A percentile compares a stretch with the other conserved stretches of the same genome.
Conservation (phyloP, 2,113 vertebrate species). For the Aramus guarauna region DNA sequence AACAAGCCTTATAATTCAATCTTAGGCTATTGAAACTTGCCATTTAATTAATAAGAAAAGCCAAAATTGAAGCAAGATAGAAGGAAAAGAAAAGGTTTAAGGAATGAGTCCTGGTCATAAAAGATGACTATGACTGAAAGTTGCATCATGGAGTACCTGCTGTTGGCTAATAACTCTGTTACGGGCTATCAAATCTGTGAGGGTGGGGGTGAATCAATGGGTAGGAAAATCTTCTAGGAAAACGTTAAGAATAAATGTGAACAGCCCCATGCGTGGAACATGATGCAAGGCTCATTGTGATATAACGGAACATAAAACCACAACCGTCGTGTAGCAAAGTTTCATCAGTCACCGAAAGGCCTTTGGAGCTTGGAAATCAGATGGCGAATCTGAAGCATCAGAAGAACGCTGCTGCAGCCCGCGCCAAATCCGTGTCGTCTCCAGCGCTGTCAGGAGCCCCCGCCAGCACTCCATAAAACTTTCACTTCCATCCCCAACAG, state of each 20-base stretch:
- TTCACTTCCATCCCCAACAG: neutral
- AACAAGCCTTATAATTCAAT: constrained; percentile 55
- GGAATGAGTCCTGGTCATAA: neutral
- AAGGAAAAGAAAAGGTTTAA: neutral
- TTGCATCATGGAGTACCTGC: neutral
- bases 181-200: neutral
- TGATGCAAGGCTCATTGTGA: neutral
- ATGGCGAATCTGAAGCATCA: no score
- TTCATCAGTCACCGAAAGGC: neutral
- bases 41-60: constrained; percentile 59
- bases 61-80: neutral
- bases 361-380: neutral
- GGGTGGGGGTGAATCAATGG: neutral
- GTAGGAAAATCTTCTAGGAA: neutral
- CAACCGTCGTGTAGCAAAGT: neutral
- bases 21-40: constrained; percentile 16
- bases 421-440: neutral
- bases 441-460: neutral
- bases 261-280: neutral
- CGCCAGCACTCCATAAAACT: neutral
- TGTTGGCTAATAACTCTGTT: neutral
- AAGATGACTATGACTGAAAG: neutral
- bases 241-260: neutral
- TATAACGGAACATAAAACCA: neutral
- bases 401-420: neutral